Conservation (phyloP, 2,113 vertebrate genomes). For the Diadophis punctatus region DNA sequence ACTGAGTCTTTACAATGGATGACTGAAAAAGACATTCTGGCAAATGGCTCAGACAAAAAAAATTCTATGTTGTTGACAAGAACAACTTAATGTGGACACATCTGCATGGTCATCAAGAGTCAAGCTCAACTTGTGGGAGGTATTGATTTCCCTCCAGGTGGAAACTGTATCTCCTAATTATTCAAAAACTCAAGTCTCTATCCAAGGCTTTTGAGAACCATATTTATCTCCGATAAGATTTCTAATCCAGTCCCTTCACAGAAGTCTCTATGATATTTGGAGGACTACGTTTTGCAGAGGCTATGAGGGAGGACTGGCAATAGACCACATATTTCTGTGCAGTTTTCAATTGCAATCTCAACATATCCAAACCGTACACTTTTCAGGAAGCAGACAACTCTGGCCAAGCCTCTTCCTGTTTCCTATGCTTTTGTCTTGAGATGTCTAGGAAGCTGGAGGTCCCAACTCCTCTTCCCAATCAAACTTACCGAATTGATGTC, state of each 20-base stretch:
- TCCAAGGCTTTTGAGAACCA: not conserved
- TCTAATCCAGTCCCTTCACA: not conserved
- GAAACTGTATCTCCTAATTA: not conserved
- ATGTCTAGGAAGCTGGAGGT: not conserved
- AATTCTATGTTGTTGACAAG: not conserved
- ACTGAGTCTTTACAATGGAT: not conserved
- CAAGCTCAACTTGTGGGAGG: not conserved
- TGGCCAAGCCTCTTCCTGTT: not conserved
- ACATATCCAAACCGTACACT: not conserved
- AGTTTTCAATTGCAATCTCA: not conserved
- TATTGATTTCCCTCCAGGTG: not conserved
- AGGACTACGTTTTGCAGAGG: not conserved
- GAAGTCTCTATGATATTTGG: not conserved
- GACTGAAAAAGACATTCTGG: not conserved
- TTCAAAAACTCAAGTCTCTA: not conserved
- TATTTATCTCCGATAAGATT: not conserved
- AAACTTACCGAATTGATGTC: slow-evolving; percentile 87
- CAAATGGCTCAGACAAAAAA: not conserved
- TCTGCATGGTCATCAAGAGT: not conserved
- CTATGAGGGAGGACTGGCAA: not conserved
- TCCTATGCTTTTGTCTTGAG: not conserved
- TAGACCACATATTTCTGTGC: not conserved
- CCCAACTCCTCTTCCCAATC: not conserved
- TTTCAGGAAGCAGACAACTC: too few relatives aligned
- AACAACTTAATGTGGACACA: not conserved